phyloP scores from a whole-genome alignment of 2,888 invertebrate species.

The Mythimna lalbum region DNA sequence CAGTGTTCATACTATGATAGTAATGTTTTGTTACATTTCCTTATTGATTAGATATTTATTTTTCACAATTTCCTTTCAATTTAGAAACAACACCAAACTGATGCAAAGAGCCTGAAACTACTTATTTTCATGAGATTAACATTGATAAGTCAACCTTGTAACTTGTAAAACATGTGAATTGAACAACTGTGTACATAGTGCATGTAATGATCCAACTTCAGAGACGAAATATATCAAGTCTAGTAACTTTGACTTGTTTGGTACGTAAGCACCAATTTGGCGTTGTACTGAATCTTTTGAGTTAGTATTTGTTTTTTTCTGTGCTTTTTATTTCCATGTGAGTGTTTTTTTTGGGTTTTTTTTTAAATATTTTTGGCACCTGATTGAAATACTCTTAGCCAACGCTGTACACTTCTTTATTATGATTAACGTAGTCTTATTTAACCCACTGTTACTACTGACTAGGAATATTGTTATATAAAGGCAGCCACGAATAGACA shows the following conservation, averaged over 20 bases:
- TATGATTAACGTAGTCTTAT: background rate
- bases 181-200: slow-evolving; percentile 25
- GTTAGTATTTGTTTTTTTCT: slow-evolving; percentile 4
- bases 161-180: slow-evolving; percentile 7
- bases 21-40: slow-evolving; percentile 42
- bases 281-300: slow-evolving; percentile 19
- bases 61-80: background rate
- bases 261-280: slow-evolving; percentile 5
- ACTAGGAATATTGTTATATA: slow-evolving; percentile 23
- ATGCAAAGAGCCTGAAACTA: background rate
- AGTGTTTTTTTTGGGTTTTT: background rate
- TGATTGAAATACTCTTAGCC: background rate
- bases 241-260: slow-evolving; percentile 9
- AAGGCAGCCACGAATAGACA: slow-evolving; percentile 36
- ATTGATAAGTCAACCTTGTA: slow-evolving; percentile 3
- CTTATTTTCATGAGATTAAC: background rate
- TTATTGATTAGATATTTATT: background rate
- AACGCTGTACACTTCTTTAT: no score
- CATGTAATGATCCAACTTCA: slow-evolving; percentile 1
- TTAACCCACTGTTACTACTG: background rate
- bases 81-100: slow-evolving; percentile 15
- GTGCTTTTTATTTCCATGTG: slow-evolving; percentile 5
- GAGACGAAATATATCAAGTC: background rate
- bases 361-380: background rate
- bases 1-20: background rate